Conservation (phyloP, 2,888 invertebrate species). For the Eremobia ochroleuca region DNA sequence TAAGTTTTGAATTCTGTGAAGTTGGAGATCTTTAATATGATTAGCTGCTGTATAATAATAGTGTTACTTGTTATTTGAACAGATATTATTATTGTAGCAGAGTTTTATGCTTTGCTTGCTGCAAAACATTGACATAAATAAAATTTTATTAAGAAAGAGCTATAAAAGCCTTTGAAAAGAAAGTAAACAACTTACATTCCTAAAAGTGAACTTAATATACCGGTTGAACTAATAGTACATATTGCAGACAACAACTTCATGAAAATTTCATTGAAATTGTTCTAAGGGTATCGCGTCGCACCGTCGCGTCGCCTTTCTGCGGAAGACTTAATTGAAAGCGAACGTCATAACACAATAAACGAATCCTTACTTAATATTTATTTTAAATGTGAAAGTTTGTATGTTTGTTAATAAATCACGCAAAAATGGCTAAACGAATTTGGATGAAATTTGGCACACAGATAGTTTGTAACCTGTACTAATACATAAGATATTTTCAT, state of each 20-base stretch:
- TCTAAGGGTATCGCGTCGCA: no score
- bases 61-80: slow-evolving; percentile 32
- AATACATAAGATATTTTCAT: background rate
- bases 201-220: background rate
- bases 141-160: background rate
- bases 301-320: no score
- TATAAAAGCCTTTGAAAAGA: background rate
- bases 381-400: background rate
- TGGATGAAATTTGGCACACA: background rate
- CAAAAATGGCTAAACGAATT: background rate
- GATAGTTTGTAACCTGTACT: background rate
- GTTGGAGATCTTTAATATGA: slow-evolving; percentile 53
- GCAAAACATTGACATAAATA: slow-evolving; percentile 17
- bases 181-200: background rate
- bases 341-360: background rate
- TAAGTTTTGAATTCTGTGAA: slow-evolving; percentile 61
- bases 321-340: background rate
- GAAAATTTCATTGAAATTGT: no score
- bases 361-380: background rate
- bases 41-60: slow-evolving; percentile 39
- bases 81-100: background rate
- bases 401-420: background rate
- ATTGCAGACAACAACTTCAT: no score
- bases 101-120: slow-evolving; percentile 14
- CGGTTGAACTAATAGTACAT: no score